A percentile compares a stretch with the other conserved stretches of the same genome.
These are phyloP conservation scores for Nicator chloris DNA, from an alignment of 2,113 vertebrate genomes.

Conservation along the genomic window DNA sequence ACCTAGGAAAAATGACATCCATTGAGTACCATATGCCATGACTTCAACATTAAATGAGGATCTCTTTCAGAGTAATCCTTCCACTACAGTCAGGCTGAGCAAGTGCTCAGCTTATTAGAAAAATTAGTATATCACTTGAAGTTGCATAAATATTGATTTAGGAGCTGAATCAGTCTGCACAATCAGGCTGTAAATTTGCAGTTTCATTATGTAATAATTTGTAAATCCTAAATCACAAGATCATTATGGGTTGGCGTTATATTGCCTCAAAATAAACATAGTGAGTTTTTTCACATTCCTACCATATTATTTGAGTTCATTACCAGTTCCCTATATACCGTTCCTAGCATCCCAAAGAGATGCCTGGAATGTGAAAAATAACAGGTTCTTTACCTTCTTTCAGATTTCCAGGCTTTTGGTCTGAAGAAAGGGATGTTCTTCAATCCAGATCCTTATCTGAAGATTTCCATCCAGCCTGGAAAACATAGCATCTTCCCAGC, in stretches of 20 bases:
- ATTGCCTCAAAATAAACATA: background rate
- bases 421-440: conserved; percentile 99
- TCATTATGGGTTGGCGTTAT: background rate
- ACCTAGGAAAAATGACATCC: background rate
- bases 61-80: background rate
- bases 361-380: background rate
- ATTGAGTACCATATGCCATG: background rate
- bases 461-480: conserved; percentile 96
- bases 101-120: background rate
- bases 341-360: background rate
- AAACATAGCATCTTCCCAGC: conserved; percentile 97
- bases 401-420: conserved; percentile 93
- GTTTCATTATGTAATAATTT: background rate
- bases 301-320: background rate
- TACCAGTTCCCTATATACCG: background rate
- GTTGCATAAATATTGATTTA: background rate
- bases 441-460: conserved; percentile 97
- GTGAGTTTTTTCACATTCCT: background rate
- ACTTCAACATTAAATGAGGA: background rate
- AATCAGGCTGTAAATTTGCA: background rate
- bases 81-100: background rate
- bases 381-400: background rate
- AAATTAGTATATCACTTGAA: background rate
- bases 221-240: background rate
- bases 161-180: background rate